A percentile compares a stretch with the other conserved stretches of the same genome.
Conservation (phyloP, 2,888 invertebrate genomes). For the Argyresthia goedartella region DNA sequence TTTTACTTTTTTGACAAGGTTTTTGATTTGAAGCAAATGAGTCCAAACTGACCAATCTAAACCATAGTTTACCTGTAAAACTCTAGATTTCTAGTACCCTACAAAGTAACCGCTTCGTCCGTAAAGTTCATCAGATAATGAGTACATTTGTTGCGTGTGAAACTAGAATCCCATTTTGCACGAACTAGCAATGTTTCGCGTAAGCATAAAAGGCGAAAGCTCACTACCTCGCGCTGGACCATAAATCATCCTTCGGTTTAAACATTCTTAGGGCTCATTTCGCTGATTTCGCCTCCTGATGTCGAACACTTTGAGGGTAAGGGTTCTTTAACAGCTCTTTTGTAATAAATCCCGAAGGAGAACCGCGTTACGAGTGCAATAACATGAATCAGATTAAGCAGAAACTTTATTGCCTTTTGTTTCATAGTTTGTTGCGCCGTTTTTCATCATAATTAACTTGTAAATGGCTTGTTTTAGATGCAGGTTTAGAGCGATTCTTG, state of each 20-base stretch:
- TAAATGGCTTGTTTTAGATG: background rate
- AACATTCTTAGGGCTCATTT: slow-evolving; percentile 42
- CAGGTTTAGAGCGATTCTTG: too few species aligned
- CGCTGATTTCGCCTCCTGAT: slow-evolving; percentile 48
- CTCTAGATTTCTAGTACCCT: slow-evolving; percentile 22
- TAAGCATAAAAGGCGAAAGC: slow-evolving; percentile 48
- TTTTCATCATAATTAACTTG: slow-evolving; percentile 6
- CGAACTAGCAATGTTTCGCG: slow-evolving; percentile 44
- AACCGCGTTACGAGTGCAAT: slow-evolving; percentile 54
- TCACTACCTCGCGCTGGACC: slow-evolving; percentile 29
- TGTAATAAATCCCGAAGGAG: slow-evolving; percentile 56
- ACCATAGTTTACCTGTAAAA: too few species aligned
- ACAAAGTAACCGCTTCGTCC: slow-evolving; percentile 23
- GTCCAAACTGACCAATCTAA: too few species aligned
- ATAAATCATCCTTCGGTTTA: slow-evolving; percentile 31
- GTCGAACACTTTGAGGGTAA: slow-evolving; percentile 26
- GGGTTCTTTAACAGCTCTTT: slow-evolving; percentile 51
- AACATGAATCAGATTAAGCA: slow-evolving; percentile 59
- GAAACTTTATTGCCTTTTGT: slow-evolving; percentile 44
- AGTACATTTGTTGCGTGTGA: slow-evolving; percentile 69
- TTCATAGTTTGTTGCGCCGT: slow-evolving; percentile 10
- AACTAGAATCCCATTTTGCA: slow-evolving; percentile 66
- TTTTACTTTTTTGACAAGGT: too few species aligned
- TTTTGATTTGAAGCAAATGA: too few species aligned
- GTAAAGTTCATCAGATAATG: slow-evolving; percentile 66